Percentiles rank a stretch among this genome's conserved stretches.
These are phyloP conservation scores for Pheosia tremula DNA, from an alignment of 2,888 invertebrate genomes.

Conservation along the genomic window DNA sequence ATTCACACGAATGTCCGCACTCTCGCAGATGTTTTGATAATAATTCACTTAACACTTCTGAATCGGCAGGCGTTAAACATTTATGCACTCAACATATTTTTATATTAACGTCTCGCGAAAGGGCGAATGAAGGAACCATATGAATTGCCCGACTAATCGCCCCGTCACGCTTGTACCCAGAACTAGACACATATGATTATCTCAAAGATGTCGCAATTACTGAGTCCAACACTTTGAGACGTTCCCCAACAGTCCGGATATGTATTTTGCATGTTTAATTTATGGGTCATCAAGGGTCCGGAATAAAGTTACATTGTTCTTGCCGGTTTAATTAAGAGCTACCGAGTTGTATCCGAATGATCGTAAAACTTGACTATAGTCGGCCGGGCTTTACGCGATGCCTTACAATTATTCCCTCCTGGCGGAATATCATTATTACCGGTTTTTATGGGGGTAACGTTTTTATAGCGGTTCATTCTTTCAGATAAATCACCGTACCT, in stretches of 20 bases:
- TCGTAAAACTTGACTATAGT: conserved; percentile 55
- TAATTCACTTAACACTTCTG: neutral
- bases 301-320: conserved; percentile 45
- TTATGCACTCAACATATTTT: neutral
- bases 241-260: conserved; percentile 31
- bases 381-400: conserved; percentile 50
- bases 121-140: neutral
- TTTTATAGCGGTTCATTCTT: conserved; percentile 57
- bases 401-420: conserved; percentile 65
- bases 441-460: conserved; percentile 63
- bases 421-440: conserved; percentile 64
- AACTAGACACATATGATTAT: neutral
- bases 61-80: neutral
- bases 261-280: conserved; percentile 47
- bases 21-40: neutral
- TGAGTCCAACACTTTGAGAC: conserved; percentile 14
- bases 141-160: neutral
- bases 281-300: conserved; percentile 43
- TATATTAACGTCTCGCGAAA: neutral
- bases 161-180: neutral
- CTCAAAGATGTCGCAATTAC: neutral
- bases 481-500: conserved; percentile 37
- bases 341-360: conserved; percentile 42
- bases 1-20: neutral
- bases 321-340: conserved; percentile 61